Conservation (phyloP, 2,797 vertebrate genomes). For the Urosaurus nigricauda region DNA sequence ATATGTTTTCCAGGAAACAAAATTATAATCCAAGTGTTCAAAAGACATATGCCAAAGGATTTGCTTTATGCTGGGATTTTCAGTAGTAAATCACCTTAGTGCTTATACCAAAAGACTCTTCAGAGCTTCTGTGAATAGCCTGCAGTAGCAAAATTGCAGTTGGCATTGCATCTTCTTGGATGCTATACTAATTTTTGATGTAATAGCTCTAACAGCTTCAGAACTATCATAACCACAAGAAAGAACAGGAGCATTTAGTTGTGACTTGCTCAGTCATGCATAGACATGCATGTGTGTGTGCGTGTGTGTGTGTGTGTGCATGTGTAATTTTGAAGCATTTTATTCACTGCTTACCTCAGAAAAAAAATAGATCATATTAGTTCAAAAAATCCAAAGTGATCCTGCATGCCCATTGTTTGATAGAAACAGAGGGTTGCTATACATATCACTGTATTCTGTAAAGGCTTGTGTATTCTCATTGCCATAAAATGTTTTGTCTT, state of each 20-base stretch:
- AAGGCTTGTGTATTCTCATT: neutral
- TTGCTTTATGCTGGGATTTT: neutral
- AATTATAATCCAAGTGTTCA: neutral
- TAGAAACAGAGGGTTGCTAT: neutral
- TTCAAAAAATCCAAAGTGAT: neutral
- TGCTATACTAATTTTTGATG: neutral
- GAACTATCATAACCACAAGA: neutral
- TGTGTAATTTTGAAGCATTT: neutral
- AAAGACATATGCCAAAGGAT: neutral
- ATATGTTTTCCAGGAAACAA: neutral
- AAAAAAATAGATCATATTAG: neutral
- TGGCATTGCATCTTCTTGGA: conserved; percentile 8
- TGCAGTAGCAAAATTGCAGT: neutral
- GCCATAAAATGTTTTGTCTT: neutral
- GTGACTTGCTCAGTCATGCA: neutral
- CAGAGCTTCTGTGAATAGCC: neutral
- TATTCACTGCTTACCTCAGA: conserved; percentile 17
- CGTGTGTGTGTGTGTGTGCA: no score
- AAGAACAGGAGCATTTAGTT: conserved; percentile 3
- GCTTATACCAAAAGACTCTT: neutral
- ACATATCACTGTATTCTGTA: conserved; percentile 3
- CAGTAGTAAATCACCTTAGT: neutral
- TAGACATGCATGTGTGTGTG: conserved; percentile 11
- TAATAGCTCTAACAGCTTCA: conserved; percentile 4
- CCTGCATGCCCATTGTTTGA: neutral